Base-by-base conservation (phyloP, 2,797 vertebrate species). In the Microctenopoma stevenorrisi region DNA sequence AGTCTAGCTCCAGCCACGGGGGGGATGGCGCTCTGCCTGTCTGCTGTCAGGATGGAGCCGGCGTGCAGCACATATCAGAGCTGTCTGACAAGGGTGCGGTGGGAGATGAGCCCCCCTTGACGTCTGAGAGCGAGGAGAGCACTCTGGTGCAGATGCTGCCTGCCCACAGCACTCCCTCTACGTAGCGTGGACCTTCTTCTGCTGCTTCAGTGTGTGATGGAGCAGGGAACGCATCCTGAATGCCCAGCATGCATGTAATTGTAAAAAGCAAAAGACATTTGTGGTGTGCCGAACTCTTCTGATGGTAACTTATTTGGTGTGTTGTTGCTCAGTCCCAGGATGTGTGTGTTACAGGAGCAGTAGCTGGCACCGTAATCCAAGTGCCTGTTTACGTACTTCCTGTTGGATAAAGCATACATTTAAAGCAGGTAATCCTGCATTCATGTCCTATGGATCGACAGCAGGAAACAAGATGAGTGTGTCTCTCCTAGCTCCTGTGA, bases 1-100 rank as follows among this genome's bases (percentile, higher is more conserved):
- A 80, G 74, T 96, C 95, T 75, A 93, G 93, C 2, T 95, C 94
- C 0, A 84, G 88, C 44, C 94, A 94, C 0, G 92, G 90, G 47
- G 87, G 74, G 4, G 12, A 18, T 14, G 2, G 50, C 0, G 49
- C 49, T 1, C 51, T 0, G 0, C 37, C 57, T 0, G 33, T 22
- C 42, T 61, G 30, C 42, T 61, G 77, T 54, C 81, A 75, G 64
- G 52, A 93, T 76, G 13, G 66, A 89, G 46, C 93, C 87, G 43
- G 91, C 68, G 90, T 73, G 65, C 74, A 58, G 51, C 68, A 56
- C 28, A 40, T 16, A 16, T 57, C 79, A 7, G 68, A 65, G 54
- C 18, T 54, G 47, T 59, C 62, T 47, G 68, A 90, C 37, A 81
- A 79, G 85, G 90, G 91, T 35, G 82, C 84, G 74, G 88, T 0